Base-by-base conservation (phyloP, 2,797 vertebrate species). In the Danio jaintianensis region DNA sequence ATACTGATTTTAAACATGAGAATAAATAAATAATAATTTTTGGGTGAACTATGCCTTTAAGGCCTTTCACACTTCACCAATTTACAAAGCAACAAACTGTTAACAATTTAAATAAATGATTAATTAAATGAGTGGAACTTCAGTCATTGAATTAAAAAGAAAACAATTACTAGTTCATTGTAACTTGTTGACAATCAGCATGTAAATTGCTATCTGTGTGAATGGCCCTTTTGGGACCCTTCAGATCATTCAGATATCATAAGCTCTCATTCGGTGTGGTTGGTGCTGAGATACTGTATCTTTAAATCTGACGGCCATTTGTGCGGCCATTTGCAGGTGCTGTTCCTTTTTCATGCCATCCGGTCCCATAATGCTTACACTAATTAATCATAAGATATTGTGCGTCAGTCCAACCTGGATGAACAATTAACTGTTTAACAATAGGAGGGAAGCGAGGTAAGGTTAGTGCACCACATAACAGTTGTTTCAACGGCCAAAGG, bases 271-370 rank as follows among this genome's bases (percentile, higher is more conserved):
- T 79, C 36, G 12, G 43, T 79, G 67, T 42, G 66, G 56, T 70
- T 70, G 76, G 76, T 79, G 76, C 76, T 70, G 45, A 70, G 47
- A 62, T 79, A 70, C 76, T 79, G 75, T 78, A 78, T 78, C 76
- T 43, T 79, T 52, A 20, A 70, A 79, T 79, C 64, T 61, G 29
- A 52, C 9, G 13, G 63, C 40, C 75, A n/a, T n/a, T n/a, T n/a
- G 67, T 55, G 20, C 13, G 42, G 53, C 42, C 58, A 45, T 68
- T 78, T 78, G 53, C 42, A 15, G 52, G 64, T 58, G 42, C 64
- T 47, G 42, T 68, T 63, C 40, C 3, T 8, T 77, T 77, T 36
- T 77, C 16, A 67, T 56, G 42, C 15, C 63, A 48, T 68, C 50
- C 0, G 42, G 63, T 68, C 63, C 3, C 13, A 43, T 58, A 12